Conservation (phyloP, 2,113 vertebrate genomes). For the Origma solitaria region DNA sequence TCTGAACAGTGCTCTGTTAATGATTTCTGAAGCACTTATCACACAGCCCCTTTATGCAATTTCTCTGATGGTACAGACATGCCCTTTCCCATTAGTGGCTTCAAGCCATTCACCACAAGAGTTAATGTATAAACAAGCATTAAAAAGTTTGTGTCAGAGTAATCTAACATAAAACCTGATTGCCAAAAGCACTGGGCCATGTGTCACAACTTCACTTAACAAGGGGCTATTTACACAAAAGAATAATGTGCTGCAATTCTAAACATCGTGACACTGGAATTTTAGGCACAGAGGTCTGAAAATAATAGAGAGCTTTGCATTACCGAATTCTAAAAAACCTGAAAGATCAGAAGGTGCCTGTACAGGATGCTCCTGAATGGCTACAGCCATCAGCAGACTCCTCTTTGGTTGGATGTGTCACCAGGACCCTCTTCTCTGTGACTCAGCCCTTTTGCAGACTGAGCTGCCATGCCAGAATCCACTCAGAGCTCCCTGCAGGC, state of each 20-base stretch:
- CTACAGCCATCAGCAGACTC: neutral
- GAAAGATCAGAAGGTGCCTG: neutral
- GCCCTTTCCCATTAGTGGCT: neutral
- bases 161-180: neutral
- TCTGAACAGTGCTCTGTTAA: neutral
- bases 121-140: neutral
- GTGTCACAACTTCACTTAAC: neutral
- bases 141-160: neutral
- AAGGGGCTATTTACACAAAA: neutral
- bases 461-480: neutral
- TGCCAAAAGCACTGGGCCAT: neutral
- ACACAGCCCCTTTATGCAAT: neutral
- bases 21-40: neutral
- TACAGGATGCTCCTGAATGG: neutral
- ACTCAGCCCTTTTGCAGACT: neutral
- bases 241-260: neutral
- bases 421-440: neutral
- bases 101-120: neutral
- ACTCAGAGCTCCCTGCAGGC: neutral
- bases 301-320: neutral
- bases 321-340: neutral
- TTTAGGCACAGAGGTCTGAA: neutral
- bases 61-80: neutral
- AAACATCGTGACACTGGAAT: neutral
- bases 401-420: no score